Evolutionary conservation across 2,888 invertebrate species (phyloP), one percentile per base, ranked within the genome.

Genomic region (Antheraea assamensis): DNA sequence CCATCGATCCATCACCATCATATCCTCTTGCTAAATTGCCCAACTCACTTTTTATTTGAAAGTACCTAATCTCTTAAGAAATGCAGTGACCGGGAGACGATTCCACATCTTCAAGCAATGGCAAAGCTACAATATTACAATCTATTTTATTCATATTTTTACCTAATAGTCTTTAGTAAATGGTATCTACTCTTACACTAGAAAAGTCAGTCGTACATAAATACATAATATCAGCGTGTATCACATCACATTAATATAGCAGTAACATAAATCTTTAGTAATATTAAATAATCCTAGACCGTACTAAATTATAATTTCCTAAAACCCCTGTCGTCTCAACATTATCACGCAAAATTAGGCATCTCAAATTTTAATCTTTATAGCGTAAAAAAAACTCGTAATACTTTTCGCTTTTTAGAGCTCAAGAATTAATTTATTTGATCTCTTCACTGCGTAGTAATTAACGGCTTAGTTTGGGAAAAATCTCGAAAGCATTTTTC

Each of bases 401-500:
- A 77, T 78, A 79, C 76, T 79, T 81, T 79, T 78, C 75, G 77
- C 77, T 77, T 76, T 77, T 68, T 68, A 76, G 80, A 79, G 79
- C 77, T 78, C 74, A 76, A 73, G 76, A 74, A 72, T 78, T 77
- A 80, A 85, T 81, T 83, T 78, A 83, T 79, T 79, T 78, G 76
- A 80, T 79, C 75, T 79, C 74, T 80, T 82, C 83, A 82, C 80
- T 78, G 75, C 78, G 74, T 77, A 75, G 77, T 76, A 83, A 82
- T 84, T 84, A 82, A 80, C 78, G 68, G 76, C 75, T 75, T 78
- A 76, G 77, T 79, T 71, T 70, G 74, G 72, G 75, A 74, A 75
- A 78, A 75, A 24, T 21, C 10, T 61, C 15, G 15, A 27, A 24
- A 8, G 7, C 7, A n/a, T 8, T 24, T 58, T 58, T n/a, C n/a